Evolutionary conservation across 2,797 vertebrate species (phyloP).

Genomic region (Scomberomorus guttatus): DNA sequence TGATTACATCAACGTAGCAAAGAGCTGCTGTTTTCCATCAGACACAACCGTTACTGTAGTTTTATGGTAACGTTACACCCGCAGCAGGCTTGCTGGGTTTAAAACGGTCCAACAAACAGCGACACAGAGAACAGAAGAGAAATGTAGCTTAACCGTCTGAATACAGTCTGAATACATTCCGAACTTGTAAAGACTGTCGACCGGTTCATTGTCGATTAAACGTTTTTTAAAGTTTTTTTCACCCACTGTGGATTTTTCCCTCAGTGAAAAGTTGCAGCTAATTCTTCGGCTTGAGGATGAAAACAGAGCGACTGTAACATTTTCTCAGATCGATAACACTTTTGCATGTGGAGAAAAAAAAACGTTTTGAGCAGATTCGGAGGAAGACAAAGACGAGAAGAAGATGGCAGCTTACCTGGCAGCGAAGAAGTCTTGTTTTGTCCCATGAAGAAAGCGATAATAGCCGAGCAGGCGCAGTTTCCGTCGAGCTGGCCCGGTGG

Average conservation of each 20-base stretch:
- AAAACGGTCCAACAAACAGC: background rate
- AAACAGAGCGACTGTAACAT: constrained; percentile 9
- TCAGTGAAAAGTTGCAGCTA: constrained; percentile 53
- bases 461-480: constrained; percentile 6
- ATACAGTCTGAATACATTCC: background rate
- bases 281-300: background rate
- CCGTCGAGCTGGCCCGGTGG: constrained; percentile 31
- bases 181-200: background rate
- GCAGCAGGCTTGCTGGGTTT: background rate
- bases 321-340: background rate
- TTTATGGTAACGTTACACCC: constrained; percentile 15
- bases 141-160: background rate
- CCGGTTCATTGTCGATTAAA: background rate
- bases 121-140: background rate
- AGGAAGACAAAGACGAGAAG: background rate
- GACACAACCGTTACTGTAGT: constrained; percentile 11
- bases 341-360: background rate
- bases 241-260: background rate
- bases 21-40: background rate
- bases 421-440: background rate
- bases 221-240: too few species aligned
- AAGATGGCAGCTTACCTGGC: constrained; percentile 44
- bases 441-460: constrained; percentile 32
- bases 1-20: background rate
- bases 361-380: background rate